Conservation (phyloP, 2,797 vertebrate species). For the Euphonia xanthogaster region DNA sequence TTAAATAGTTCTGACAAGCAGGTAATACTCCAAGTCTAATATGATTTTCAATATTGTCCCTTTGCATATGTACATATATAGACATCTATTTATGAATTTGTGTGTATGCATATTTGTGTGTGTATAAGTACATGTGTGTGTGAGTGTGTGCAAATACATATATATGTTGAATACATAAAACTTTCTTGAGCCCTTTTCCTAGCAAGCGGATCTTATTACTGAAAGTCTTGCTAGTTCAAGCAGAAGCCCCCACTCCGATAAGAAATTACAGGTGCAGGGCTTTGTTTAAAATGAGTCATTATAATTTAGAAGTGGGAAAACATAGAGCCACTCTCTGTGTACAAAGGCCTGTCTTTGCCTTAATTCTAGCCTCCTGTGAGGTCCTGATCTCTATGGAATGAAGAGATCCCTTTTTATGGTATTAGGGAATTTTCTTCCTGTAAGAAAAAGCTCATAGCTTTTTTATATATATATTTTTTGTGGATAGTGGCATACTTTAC, state of each 20-base stretch:
- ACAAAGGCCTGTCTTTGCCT: constrained; percentile 37
- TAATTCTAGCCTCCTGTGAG: constrained; percentile 43
- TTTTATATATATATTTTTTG: background rate
- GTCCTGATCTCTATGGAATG: constrained; percentile 10
- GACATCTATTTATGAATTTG: background rate
- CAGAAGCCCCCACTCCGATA: background rate
- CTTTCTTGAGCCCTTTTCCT: background rate
- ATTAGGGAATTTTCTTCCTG: background rate
- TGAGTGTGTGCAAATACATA: background rate
- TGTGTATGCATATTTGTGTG: background rate
- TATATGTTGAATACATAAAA: background rate
- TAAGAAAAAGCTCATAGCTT: background rate
- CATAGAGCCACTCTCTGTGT: background rate
- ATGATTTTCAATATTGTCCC: constrained; percentile 35
- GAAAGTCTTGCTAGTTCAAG: background rate
- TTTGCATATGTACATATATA: constrained; percentile 19
- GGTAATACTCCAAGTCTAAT: background rate
- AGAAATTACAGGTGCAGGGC: background rate
- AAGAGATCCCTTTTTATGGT: constrained; percentile 19
- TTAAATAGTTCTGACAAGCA: constrained; percentile 55
- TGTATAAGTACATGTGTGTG: background rate
- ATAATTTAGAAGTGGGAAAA: background rate
- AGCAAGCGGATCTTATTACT: background rate
- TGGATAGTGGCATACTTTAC: background rate
- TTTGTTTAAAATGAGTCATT: background rate